Base-by-base conservation (phyloP, 2,888 invertebrate genomes). In the Drosophila sordidula region DNA sequence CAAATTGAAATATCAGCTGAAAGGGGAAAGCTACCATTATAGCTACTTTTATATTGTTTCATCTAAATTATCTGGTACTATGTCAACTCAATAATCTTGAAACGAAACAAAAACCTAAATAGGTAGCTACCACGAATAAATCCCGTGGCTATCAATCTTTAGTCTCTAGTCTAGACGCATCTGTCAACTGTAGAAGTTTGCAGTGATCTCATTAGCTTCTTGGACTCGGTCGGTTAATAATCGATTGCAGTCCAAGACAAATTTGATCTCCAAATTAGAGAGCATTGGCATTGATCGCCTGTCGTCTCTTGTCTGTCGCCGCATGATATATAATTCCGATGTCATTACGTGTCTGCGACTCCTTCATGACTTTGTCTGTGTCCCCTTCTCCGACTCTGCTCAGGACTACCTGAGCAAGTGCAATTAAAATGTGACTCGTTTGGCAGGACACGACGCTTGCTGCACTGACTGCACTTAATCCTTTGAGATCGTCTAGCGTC, bases 341-440 rank as follows among this genome's bases (percentile, higher is more conserved):
- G 51, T 56, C 44, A 38, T 64, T 70, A 59, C 34, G 56, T 44
- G 72, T 67, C 68, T 63, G 64, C 56, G 46, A 34, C 51, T 36
- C 18, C 18, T 22, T 59, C 42, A 61, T 49, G 56, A 68, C 62
- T 50, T 29, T 26, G 45, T 38, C 36, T 41, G 5, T n/a, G 16
- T 32, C 25, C 11, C 14, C 2, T 46, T 39, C 41, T 4, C 8
- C 9, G 12, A 29, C 38, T 25, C 38, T 25, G 14, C 1, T 14
- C 62, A 3, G 29, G 29, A 29, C 29, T 78, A 78, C 78, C 78
- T 80, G 77, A 22, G 55, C 16, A 49, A 41, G 65, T 51, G 69
- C 62, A 68, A 75, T 83, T 74, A 56, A 64, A 72, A 54, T 74
- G 62, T 66, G 47, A 42, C 22, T 62, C 57, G 63, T 16, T 39